Percentiles rank a stretch among this genome's conserved stretches.
phyloP scores from a whole-genome alignment of 2,888 invertebrate species.

The Biston stratarius region DNA sequence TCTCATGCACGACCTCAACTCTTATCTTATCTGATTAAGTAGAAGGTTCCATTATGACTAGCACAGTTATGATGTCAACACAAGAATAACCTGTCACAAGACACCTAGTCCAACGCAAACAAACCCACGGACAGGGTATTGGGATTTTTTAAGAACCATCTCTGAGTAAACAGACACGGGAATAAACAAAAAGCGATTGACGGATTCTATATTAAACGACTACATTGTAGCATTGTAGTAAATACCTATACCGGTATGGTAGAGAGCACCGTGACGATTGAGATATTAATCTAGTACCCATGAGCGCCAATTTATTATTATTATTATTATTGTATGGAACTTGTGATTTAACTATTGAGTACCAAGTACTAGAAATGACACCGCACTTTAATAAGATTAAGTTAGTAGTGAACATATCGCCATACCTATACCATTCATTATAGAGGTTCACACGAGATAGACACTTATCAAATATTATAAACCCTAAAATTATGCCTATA shows the following conservation, averaged over 20 bases:
- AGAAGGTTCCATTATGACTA: conserved; percentile 18
- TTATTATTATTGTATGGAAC: no score
- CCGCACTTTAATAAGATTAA: no score
- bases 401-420: no score
- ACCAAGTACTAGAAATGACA: no score
- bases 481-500: no score
- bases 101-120: conserved; percentile 52
- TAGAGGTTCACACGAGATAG: no score
- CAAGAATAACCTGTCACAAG: conserved; percentile 21
- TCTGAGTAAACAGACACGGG: conserved; percentile 53
- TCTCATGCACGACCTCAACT: conserved; percentile 19
- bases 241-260: background rate
- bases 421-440: no score
- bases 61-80: conserved; percentile 26
- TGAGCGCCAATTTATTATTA: background rate
- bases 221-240: conserved; percentile 7
- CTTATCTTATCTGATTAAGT: conserved; percentile 31
- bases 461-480: no score
- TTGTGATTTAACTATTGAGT: background rate
- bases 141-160: conserved; percentile 50
- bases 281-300: background rate
- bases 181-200: conserved; percentile 37
- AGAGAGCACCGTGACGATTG: background rate
- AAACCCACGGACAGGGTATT: conserved; percentile 44
- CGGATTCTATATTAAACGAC: conserved; percentile 23